phyloP scores from a whole-genome alignment of 2,888 invertebrate species.

The Phorcus lineatus region DNA sequence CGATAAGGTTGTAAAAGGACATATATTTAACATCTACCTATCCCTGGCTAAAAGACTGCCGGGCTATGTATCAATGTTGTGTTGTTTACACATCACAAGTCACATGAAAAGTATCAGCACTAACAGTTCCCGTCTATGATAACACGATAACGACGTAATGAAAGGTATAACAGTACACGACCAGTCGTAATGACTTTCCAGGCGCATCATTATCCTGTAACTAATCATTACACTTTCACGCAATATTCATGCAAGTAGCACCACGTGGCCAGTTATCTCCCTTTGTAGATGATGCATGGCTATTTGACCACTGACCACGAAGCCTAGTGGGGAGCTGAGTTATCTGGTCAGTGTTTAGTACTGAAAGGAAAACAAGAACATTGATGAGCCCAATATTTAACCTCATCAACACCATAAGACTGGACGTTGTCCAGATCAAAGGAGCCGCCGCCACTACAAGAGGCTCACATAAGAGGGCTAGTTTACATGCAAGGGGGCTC shows the following conservation, averaged over 20 bases:
- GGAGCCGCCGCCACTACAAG: background rate
- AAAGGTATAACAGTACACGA: background rate
- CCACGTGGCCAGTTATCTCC: background rate
- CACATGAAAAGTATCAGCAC: too few relatives aligned
- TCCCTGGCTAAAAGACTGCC: too few relatives aligned
- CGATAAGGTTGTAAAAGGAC: too few relatives aligned
- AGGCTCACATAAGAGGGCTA: background rate
- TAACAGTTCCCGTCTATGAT: background rate
- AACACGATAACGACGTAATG: background rate
- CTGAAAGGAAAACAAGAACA: background rate
- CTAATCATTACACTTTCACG: background rate
- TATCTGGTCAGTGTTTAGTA: background rate
- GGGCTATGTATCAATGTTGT: too few relatives aligned
- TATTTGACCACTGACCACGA: background rate
- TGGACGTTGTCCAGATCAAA: background rate
- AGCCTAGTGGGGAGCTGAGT: background rate
- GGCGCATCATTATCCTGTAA: background rate
- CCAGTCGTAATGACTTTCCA: background rate
- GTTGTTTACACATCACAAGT: too few relatives aligned
- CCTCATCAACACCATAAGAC: background rate
- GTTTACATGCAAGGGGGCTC: background rate
- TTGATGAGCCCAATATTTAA: conserved; percentile 3
- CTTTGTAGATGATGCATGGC: conserved; percentile 10
- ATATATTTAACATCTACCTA: too few relatives aligned
- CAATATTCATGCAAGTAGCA: background rate